Evolutionary conservation across 2,797 vertebrate genomes (phyloP).

Genomic region (Mus spretus): DNA sequence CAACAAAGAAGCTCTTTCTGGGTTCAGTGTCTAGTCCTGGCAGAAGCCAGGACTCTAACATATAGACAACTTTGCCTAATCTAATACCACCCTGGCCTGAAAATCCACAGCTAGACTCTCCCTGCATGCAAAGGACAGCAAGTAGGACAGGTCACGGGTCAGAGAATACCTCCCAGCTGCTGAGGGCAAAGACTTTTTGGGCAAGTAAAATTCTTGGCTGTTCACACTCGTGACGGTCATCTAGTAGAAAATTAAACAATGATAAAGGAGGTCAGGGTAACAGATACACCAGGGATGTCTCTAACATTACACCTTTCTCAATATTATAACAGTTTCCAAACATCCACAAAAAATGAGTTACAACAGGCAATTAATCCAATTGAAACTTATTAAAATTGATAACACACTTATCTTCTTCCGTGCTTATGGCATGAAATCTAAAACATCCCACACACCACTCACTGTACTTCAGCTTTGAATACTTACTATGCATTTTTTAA

Average conservation of each 20-base stretch:
- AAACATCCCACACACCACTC: background rate
- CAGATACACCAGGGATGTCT: background rate
- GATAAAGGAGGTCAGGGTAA: background rate
- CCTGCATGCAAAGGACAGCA: background rate
- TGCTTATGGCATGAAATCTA: background rate
- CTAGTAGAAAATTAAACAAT: background rate
- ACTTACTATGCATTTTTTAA: background rate
- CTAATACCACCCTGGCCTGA: background rate
- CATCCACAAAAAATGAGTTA: background rate
- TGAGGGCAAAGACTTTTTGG: background rate
- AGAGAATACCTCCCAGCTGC: background rate
- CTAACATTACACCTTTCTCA: background rate
- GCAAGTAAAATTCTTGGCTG: background rate
- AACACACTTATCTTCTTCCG: background rate
- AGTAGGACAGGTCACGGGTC: background rate
- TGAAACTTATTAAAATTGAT: background rate
- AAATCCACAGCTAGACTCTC: no score
- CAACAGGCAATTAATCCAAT: background rate
- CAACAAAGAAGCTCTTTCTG: background rate
- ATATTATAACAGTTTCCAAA: background rate
- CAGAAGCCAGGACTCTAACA: background rate
- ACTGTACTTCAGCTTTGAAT: background rate
- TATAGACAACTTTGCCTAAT: fast-evolving
- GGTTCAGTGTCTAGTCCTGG: background rate
- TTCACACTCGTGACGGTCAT: background rate